phyloP scores from a whole-genome alignment of 2,797 vertebrate species.

The Peromyscus aztecus region DNA sequence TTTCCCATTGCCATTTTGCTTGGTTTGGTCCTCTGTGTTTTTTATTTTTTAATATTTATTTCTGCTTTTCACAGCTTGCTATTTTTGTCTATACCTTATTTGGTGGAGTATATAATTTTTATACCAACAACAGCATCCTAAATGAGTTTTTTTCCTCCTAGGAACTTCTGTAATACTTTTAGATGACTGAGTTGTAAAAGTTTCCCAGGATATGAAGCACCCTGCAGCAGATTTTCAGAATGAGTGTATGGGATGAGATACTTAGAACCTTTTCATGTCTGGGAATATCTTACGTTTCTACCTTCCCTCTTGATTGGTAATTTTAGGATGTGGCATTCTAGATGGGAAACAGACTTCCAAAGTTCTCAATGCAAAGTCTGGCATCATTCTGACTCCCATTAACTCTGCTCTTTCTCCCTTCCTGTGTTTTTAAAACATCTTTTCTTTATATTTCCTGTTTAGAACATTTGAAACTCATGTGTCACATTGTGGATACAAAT shows the following conservation, averaged over 20 bases:
- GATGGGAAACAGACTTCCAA: constrained; percentile 5
- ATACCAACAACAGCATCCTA: background rate
- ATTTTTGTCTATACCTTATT: background rate
- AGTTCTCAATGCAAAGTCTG: background rate
- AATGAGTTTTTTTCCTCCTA: background rate
- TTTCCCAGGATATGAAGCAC: background rate
- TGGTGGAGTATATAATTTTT: background rate
- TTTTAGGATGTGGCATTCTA: constrained; percentile 23
- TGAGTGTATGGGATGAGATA: background rate
- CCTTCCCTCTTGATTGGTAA: background rate
- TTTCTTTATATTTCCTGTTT: constrained; percentile 1
- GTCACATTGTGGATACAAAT: background rate
- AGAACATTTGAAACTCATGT: background rate
- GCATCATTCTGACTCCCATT: background rate
- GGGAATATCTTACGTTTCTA: constrained; percentile 1
- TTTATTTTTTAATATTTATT: background rate
- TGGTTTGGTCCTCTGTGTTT: background rate
- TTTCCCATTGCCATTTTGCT: background rate
- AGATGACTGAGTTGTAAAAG: constrained; percentile 46
- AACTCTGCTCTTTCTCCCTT: background rate
- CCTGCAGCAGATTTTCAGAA: background rate
- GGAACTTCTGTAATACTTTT: constrained; percentile 54
- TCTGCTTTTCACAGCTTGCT: background rate
- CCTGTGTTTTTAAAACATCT: background rate
- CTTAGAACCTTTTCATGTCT: constrained; percentile 50